Percentiles rank a stretch among this genome's conserved stretches.
phyloP scores from a whole-genome alignment of 2,113 vertebrate species.

The Megalops atlanticus region DNA sequence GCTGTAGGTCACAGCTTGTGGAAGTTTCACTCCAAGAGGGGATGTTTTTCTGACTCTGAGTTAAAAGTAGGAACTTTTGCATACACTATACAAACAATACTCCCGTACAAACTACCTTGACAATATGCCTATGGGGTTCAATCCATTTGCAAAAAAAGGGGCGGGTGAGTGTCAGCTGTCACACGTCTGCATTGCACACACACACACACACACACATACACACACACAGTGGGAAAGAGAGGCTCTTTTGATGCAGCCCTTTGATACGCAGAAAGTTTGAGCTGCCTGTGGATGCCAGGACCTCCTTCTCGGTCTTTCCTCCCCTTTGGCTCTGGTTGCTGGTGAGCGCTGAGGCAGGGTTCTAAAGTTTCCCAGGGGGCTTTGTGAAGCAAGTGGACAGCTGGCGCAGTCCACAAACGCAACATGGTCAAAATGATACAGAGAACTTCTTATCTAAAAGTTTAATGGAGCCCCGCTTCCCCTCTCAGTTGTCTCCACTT shows the following conservation, averaged over 20 bases:
- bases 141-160: too few relatives aligned
- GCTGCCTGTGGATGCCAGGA: constrained; percentile 31
- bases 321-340: too few relatives aligned
- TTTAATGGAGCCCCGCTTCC: background rate
- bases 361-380: background rate
- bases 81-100: too few relatives aligned
- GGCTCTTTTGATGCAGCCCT: background rate
- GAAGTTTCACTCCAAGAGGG: background rate
- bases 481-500: background rate
- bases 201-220: background rate
- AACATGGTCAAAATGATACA: background rate
- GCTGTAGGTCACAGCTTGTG: background rate
- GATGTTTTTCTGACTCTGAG: background rate
- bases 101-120: too few relatives aligned
- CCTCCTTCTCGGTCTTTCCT: constrained; percentile 50
- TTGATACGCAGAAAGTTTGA: constrained; percentile 9
- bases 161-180: too few relatives aligned
- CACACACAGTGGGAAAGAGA: too few relatives aligned
- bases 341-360: background rate
- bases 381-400: background rate
- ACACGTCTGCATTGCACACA: background rate
- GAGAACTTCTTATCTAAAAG: background rate
- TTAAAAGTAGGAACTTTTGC: background rate
- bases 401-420: background rate
- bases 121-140: too few relatives aligned